Conservation (phyloP, 2,113 vertebrate species). For the Helogale parvula region DNA sequence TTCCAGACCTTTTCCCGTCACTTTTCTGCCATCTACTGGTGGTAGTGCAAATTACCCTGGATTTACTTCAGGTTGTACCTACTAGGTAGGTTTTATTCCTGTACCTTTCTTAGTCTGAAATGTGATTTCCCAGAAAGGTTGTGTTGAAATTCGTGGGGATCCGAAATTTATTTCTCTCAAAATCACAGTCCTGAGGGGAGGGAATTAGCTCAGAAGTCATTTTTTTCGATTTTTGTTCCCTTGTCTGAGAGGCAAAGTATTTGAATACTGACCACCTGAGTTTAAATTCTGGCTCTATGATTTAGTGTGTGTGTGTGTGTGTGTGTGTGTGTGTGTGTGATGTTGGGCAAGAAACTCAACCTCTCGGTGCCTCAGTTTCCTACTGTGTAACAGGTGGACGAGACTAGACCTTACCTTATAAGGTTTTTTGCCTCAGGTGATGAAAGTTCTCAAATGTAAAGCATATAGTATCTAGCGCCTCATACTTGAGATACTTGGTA, state of each 20-base stretch:
- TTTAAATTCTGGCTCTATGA: not conserved
- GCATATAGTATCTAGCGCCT: not conserved
- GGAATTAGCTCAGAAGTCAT: not conserved
- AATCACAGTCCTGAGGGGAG: not conserved
- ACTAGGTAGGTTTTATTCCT: not conserved
- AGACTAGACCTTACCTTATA: not conserved
- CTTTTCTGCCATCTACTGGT: conserved; percentile 89
- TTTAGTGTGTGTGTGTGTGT: not conserved
- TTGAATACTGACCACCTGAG: not conserved
- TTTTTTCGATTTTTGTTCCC: not conserved
- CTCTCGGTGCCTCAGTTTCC: not conserved
- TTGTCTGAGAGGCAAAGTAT: not conserved
- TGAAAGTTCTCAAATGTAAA: not conserved
- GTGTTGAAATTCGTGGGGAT: not conserved
- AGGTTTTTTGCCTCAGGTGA: not conserved
- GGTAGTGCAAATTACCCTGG: conserved; percentile 64
- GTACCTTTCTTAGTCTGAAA: not conserved
- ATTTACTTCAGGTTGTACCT: not conserved
- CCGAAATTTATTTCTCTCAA: not conserved
- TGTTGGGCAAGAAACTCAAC: not conserved
- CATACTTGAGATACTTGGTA: too few relatives aligned
- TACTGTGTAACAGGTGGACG: not conserved
- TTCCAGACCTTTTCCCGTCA: conserved; percentile 81
- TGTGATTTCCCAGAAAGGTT: not conserved
- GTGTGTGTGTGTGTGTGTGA: not conserved